Percentiles rank a stretch among this genome's conserved stretches.
phyloP scores from a whole-genome alignment of 2,888 invertebrate species.

The Resseliella maxima region DNA sequence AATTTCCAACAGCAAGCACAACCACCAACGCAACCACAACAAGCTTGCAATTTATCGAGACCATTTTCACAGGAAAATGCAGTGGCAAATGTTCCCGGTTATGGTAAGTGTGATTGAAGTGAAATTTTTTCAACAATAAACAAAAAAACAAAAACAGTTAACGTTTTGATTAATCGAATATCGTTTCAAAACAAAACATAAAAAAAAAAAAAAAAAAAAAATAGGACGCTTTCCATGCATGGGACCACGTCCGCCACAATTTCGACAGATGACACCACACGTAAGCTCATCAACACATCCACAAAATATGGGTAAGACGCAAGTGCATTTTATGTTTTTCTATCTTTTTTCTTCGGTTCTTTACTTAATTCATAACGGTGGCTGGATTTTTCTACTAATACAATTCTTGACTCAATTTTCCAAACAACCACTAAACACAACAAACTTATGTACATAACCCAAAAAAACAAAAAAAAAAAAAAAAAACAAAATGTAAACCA shows the following conservation, averaged over 20 bases:
- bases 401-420: slow-evolving; percentile 41
- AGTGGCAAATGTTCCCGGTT: slow-evolving; percentile 58
- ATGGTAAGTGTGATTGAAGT: slow-evolving; percentile 57
- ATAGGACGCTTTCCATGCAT: slow-evolving; percentile 65
- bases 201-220: too few relatives aligned
- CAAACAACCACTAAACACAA: slow-evolving; percentile 25
- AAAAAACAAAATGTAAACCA: background rate
- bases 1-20: slow-evolving; percentile 65
- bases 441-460: background rate
- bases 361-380: background rate
- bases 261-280: slow-evolving; percentile 70
- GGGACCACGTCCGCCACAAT: slow-evolving; percentile 65
- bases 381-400: slow-evolving; percentile 12
- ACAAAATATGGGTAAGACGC: slow-evolving; percentile 70
- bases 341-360: background rate
- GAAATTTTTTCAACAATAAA: slow-evolving; percentile 61
- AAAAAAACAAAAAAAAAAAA: slow-evolving; percentile 23
- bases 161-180: slow-evolving; percentile 66
- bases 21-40: slow-evolving; percentile 64
- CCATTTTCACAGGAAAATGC: slow-evolving; percentile 64
- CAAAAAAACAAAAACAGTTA: slow-evolving; percentile 57
- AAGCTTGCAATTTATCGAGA: slow-evolving; percentile 57
- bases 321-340: background rate
- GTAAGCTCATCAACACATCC: slow-evolving; percentile 76
- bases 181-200: slow-evolving; percentile 62